Evolutionary conservation across 2,888 invertebrate species (phyloP), one percentile per base, ranked within the genome.

Genomic region (Myopa tessellatipennis): DNA sequence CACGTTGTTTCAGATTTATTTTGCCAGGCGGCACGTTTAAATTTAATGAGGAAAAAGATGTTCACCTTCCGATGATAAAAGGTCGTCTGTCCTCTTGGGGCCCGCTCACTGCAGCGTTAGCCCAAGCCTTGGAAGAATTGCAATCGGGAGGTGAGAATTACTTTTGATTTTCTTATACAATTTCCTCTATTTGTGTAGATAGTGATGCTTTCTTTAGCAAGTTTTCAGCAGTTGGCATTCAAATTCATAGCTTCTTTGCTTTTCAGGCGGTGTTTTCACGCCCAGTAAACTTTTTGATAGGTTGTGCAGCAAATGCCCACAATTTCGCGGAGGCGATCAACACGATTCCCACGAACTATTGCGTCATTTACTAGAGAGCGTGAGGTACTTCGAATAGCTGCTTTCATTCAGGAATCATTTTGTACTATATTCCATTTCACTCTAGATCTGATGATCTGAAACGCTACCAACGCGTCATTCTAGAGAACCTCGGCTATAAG

Each of bases 261-360:
- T 58, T 68, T 50, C 88, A 90, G 93, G 93, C 4, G 92, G 93
- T 16, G 92, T 93, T 34, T 93, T 91, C 82, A 92, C 90, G 36
- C 95, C 95, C 0, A 88, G 91, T 38, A 91, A 92, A 84, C 90
- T 95, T 69, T 91, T 94, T 45, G 90, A 91, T 1, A 92, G 92
- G 78, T 90, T 95, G 36, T 93, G 92, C 77, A 90, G 90, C 82
- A 93, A 93, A 82, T 91, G 93, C 86, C 95, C 95, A 0, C 95
- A 97, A 87, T 98, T 98, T 88, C 94, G 95, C 74, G 97, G 97
- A 12, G 97, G 95, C 3, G 96, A 97, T 84, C 98, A 99, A 86
- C 99, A 99, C 86, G 99, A 99, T 88, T 94, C 98, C 0, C 99
- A 99, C 85, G 99, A 99, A 88, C 90, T 99, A 76, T 91, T 99